Base-by-base conservation (phyloP, 2,888 invertebrate genomes). In the Muscina levida region DNA sequence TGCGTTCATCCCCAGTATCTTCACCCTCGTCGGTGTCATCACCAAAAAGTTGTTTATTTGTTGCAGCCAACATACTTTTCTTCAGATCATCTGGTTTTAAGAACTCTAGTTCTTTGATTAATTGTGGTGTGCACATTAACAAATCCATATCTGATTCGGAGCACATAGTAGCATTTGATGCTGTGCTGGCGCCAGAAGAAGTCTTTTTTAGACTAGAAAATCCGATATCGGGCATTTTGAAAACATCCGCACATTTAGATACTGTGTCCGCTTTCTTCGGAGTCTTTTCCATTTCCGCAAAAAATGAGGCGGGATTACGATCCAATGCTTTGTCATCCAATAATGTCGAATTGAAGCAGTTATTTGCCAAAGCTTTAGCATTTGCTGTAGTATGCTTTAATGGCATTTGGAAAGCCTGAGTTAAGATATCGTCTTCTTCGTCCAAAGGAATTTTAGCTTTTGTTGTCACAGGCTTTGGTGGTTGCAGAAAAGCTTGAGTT, bases 101-200 rank as follows among this genome's bases (percentile, higher is more conserved):
- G 10, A 75, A 26, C 37, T 46, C 39, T 8, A 84, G 72, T 10
- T 84, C 84, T 26, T 51, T 62, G 15, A 84, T 79, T 10, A 84
- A 48, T 59, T 82, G 82, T 8, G 84, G 84, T 10, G 84, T 84
- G 37, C 84, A 84, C 77, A 84, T 77, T 10, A 81, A 67, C 53
- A 83, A 42, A 57, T 83, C 83, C 26, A 82, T 48, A 17, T 84
- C 84, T 0, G 72, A 56, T 46, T 82, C 80, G 1, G 77, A 65
- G 10, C 70, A 70, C 10, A 62, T 37, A 39, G 19, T 66, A 5
- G 8, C 3, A 31, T 31, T 31, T 15, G 37, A 44, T 11, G 44
- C 51, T 17, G 57, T 62, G 19, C 78, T 74, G 6, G 19, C 10
- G 2, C 62, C 22, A 6, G 72, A 78, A 5, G 62, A 46, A 1